Percentiles rank a stretch among this genome's conserved stretches.
Evolutionary conservation across 1,140 invertebrate genomes (phyloP).

Genomic region (Battus philenor): DNA sequence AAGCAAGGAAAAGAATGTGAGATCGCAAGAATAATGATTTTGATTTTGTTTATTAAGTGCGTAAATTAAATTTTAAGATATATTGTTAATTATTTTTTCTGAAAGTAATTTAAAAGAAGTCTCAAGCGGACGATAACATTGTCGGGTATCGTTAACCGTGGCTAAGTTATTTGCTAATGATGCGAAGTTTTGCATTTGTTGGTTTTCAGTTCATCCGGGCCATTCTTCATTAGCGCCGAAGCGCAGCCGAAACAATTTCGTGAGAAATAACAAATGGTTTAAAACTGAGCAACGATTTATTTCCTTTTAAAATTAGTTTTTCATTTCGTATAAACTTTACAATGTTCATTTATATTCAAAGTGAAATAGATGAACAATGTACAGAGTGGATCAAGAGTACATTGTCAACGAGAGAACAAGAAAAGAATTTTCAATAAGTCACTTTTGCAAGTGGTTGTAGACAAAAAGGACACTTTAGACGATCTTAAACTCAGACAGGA

Average conservation of each 20-base stretch:
- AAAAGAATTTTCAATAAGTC: slow-evolving; percentile 16
- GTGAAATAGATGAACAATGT: background rate
- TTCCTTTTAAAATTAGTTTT: background rate
- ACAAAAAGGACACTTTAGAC: slow-evolving; percentile 11
- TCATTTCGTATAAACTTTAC: background rate
- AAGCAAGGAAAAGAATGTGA: too few species aligned
- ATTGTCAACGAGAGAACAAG: background rate
- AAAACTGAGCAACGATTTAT: background rate
- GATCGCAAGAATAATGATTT: too few species aligned
- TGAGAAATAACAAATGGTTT: slow-evolving; percentile 11
- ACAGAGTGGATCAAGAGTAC: background rate
- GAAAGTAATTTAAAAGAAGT: too few species aligned
- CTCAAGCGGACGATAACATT: background rate
- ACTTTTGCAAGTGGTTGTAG: slow-evolving; percentile 5
- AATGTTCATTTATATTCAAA: background rate
- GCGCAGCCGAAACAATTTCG: slow-evolving; percentile 7
- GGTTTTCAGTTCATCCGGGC: slow-evolving; percentile 20
- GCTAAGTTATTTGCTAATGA: slow-evolving; percentile 20
- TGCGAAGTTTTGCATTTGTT: slow-evolving; percentile 29
- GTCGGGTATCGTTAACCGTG: slow-evolving; percentile 3
- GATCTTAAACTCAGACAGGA: slow-evolving; percentile 12
- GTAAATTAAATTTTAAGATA: too few species aligned
- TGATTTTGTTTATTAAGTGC: too few species aligned
- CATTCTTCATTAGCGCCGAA: slow-evolving; percentile 15
- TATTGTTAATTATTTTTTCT: too few species aligned